Conservation (phyloP, 2,888 invertebrate genomes). For the Hyalella azteca region DNA sequence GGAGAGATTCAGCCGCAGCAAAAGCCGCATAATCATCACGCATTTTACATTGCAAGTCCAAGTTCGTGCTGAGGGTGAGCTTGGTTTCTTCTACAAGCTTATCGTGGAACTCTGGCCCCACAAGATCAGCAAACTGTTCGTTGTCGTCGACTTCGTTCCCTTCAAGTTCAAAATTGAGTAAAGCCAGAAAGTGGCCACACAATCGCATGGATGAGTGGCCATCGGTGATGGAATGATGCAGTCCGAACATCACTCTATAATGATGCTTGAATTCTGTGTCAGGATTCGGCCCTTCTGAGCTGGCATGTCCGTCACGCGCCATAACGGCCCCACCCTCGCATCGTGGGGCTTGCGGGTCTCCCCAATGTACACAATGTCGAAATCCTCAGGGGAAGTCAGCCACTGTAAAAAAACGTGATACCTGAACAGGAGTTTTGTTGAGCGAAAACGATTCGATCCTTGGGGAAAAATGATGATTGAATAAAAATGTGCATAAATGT, state of each 20-base stretch:
- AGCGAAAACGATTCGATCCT: too few species aligned
- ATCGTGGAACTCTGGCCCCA: background rate
- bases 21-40: background rate
- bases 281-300: background rate
- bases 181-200: slow-evolving; percentile 25
- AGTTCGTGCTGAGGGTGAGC: background rate
- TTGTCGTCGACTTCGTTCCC: slow-evolving; percentile 40
- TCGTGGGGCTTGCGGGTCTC: background rate
- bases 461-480: too few species aligned
- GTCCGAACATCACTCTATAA: slow-evolving; percentile 40
- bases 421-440: too few species aligned
- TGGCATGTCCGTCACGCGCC: slow-evolving; percentile 4
- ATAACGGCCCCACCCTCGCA: background rate
- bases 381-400: background rate
- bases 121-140: slow-evolving; percentile 23
- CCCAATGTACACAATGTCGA: background rate
- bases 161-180: slow-evolving; percentile 38
- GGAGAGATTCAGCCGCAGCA: background rate
- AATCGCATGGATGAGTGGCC: slow-evolving; percentile 42
- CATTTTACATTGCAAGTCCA: background rate
- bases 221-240: slow-evolving; percentile 47
- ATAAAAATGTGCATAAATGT: too few species aligned
- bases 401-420: background rate
- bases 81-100: background rate
- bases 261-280: slow-evolving; percentile 7